Evolutionary conservation across 2,797 vertebrate species (phyloP).

Genomic region (Sebastes minor): DNA sequence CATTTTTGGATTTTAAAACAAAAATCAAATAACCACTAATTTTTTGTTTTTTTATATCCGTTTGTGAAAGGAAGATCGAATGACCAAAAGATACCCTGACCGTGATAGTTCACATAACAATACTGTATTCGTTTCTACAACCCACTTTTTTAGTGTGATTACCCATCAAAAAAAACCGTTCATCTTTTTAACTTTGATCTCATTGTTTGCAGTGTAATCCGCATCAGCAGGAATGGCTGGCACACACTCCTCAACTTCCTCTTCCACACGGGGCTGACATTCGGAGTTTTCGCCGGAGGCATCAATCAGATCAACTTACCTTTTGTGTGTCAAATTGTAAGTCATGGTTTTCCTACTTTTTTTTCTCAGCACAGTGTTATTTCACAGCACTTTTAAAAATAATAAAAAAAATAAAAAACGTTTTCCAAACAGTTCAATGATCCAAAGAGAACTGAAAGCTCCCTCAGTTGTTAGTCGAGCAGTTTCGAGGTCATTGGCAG

Average conservation of each 20-base stretch:
- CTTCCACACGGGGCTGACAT: conserved; percentile 92
- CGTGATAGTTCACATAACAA: not conserved
- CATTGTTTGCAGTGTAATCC: conserved; percentile 86
- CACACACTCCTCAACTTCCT: conserved; percentile 96
- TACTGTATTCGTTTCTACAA: not conserved
- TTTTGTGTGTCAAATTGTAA: conserved; percentile 93
- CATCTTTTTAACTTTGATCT: conserved; percentile 1
- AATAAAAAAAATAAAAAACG: not conserved
- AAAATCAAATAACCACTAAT: too few relatives aligned
- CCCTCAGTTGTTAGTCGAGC: not conserved
- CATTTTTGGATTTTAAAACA: too few relatives aligned
- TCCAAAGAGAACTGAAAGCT: not conserved
- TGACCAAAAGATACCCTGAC: too few relatives aligned
- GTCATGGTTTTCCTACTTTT: conserved; percentile 57
- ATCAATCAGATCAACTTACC: conserved; percentile 93
- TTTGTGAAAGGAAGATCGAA: too few relatives aligned
- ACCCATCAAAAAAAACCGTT: not conserved
- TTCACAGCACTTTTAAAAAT: not conserved
- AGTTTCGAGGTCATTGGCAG: not conserved
- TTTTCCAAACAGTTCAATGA: not conserved
- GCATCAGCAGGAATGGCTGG: conserved; percentile 94
- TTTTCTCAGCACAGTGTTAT: not conserved
- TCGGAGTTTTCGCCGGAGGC: conserved; percentile 92
- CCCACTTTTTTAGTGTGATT: not conserved
- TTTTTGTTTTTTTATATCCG: too few relatives aligned